phyloP scores from a whole-genome alignment of 30 jellyfish, hydroid and myxozoan genomes.

The Chironex yamaguchii region DNA sequence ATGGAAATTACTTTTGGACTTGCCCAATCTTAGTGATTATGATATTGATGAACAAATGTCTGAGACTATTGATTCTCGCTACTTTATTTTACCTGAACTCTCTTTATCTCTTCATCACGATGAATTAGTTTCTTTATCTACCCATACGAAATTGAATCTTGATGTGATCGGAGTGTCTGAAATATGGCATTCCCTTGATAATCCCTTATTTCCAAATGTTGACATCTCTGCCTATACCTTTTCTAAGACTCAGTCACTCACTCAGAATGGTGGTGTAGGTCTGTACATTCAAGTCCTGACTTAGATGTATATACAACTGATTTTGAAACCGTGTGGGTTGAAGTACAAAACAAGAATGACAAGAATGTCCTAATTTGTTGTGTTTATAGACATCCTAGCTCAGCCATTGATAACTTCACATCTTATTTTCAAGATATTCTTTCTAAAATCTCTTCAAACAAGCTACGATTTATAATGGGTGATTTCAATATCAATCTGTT shows the following conservation, averaged over 20 bases:
- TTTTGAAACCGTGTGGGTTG: slow-evolving; percentile 55
- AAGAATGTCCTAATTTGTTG: slow-evolving; percentile 11
- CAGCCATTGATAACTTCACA: slow-evolving; percentile 32
- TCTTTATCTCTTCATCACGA: slow-evolving; percentile 22
- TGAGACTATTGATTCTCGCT: slow-evolving; percentile 16
- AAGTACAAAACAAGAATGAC: neutral
- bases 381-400: slow-evolving; percentile 41
- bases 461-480: slow-evolving; percentile 29
- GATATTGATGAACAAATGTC: slow-evolving; percentile 25
- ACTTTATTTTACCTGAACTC: slow-evolving; percentile 17
- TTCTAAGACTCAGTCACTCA: slow-evolving; percentile 19
- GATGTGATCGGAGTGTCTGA: slow-evolving; percentile 20
- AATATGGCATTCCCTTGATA: slow-evolving; percentile 21
- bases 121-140: slow-evolving; percentile 20
- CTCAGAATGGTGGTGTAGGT: slow-evolving; percentile 52
- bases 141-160: slow-evolving; percentile 7
- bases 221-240: slow-evolving; percentile 18
- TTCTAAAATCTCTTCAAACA: slow-evolving; percentile 12
- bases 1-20: slow-evolving; percentile 7
- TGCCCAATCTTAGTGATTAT: slow-evolving; percentile 24
- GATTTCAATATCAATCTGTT: slow-evolving; percentile 56
- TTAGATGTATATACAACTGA: neutral
- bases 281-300: slow-evolving; percentile 13
- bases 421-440: slow-evolving; percentile 17
- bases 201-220: slow-evolving; percentile 5